phyloP scores from a whole-genome alignment of 2,797 vertebrate species.

The Varecia variegata region DNA sequence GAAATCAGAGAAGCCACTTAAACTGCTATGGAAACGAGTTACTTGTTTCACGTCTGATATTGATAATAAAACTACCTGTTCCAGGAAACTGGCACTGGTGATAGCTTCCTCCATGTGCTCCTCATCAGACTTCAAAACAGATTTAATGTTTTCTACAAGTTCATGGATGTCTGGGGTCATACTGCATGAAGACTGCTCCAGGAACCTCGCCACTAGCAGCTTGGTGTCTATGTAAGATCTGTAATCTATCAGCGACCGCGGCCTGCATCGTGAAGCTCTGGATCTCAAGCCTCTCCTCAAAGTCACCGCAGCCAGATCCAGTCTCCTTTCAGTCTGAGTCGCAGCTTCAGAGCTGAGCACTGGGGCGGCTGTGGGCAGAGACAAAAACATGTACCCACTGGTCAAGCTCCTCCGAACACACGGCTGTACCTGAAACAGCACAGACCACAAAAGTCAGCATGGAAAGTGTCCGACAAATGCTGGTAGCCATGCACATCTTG shows the following conservation, averaged over 20 bases:
- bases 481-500: neutral
- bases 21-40: neutral
- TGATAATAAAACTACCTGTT: conserved; percentile 83
- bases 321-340: conserved; percentile 83
- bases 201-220: conserved; percentile 85
- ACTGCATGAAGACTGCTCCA: conserved; percentile 87
- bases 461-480: neutral
- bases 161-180: conserved; percentile 88
- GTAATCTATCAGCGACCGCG: conserved; percentile 89
- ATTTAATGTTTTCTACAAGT: conserved; percentile 90
- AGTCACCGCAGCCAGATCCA: conserved; percentile 74
- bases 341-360: conserved; percentile 85
- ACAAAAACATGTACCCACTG: neutral
- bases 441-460: neutral
- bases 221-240: conserved; percentile 90
- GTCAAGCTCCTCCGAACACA: neutral
- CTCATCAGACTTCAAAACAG: conserved; percentile 90
- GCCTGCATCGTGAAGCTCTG: conserved; percentile 79
- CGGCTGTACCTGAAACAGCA: neutral
- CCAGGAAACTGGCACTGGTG: conserved; percentile 90
- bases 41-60: neutral
- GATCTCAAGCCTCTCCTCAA: conserved; percentile 72
- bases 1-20: neutral
- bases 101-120: conserved; percentile 92
- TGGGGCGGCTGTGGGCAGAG: conserved; percentile 70